Evolutionary conservation across 2,888 invertebrate genomes (phyloP).

Genomic region (Tromatobia lineatoria): DNA sequence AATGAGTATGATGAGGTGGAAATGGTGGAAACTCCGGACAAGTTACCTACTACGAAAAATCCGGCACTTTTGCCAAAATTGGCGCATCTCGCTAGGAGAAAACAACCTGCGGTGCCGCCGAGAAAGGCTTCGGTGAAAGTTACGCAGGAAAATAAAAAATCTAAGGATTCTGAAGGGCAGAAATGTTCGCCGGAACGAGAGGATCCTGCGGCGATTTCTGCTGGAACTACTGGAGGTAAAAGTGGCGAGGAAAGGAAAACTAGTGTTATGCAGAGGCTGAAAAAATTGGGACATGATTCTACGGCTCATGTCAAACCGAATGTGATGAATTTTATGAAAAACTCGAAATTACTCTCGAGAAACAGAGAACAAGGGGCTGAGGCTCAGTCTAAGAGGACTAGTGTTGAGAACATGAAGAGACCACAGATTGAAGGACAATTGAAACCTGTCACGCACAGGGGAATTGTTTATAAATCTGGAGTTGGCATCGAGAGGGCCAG

Average conservation of each 20-base stretch:
- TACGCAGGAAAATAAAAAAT: slow-evolving; percentile 70
- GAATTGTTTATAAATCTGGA: slow-evolving; percentile 86
- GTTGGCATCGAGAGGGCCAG: slow-evolving; percentile 87
- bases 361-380: slow-evolving; percentile 73
- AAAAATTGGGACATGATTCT: slow-evolving; percentile 78
- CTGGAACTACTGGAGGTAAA: slow-evolving; percentile 55
- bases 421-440: slow-evolving; percentile 86
- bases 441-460: slow-evolving; percentile 87
- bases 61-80: slow-evolving; percentile 80
- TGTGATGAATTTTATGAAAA: slow-evolving; percentile 80
- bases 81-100: slow-evolving; percentile 79
- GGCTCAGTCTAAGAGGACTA: slow-evolving; percentile 66
- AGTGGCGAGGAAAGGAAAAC: slow-evolving; percentile 73
- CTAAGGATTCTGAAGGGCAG: not conserved
- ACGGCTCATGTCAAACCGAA: slow-evolving; percentile 78
- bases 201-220: slow-evolving; percentile 1
- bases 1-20: slow-evolving; percentile 84
- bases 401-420: slow-evolving; percentile 84
- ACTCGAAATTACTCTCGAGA: slow-evolving; percentile 77
- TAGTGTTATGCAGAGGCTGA: slow-evolving; percentile 79
- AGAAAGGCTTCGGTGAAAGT: slow-evolving; percentile 71
- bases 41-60: slow-evolving; percentile 72
- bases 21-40: slow-evolving; percentile 71
- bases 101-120: slow-evolving; percentile 82
- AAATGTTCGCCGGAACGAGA: slow-evolving; percentile 6